Evolutionary conservation across 2,797 vertebrate genomes (phyloP), one percentile per base, ranked within the genome.

Genomic region (Coracias cyanogaster): DNA sequence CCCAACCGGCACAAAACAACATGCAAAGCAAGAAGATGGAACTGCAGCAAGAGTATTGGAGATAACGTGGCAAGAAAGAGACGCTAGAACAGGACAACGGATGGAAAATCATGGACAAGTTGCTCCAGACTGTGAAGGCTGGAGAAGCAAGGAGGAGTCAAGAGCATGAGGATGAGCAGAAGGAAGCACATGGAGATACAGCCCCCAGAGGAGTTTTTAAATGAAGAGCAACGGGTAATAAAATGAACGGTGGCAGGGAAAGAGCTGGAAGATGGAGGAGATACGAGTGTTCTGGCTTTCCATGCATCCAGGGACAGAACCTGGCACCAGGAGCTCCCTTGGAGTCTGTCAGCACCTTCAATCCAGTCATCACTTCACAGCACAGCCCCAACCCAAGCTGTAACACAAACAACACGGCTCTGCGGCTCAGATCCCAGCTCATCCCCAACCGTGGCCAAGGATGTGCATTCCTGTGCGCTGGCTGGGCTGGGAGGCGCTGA

Each of bases 341-440:
- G 3, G 90, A 72, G 61, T 24, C 86, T 83, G 92, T 95, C 93
- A 94, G 86, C 92, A 74, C 71, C 84, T 93, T 60, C 62, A 55
- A 3, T 48, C 46, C 74, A 87, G 82, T 69, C 93, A 52, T 89
- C 87, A 26, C 43, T 85, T 13, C 46, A 22, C 89, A 88, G 84
- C 76, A 54, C 43, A 48, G 85, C 89, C 85, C 93, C 46, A 6
- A n/a, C 64, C 24, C 65, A 45, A 19, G 37, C 93, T 29, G 57
- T 35, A 86, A 58, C 41, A 51, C 51, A 81, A 93, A 52, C 89
- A 76, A n/a, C 43, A n/a, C 11, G 8, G 70, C 66, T 37, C 70
- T 3, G 15, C 22, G 4, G 73, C 79, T 78, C 67, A 2, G 10
- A 52, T 81, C 89, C 83, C 62, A 88, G 93, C 82, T 78, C 82